Evolutionary conservation across 2,888 invertebrate genomes (phyloP).

Genomic region (Dryomyza anilis): DNA sequence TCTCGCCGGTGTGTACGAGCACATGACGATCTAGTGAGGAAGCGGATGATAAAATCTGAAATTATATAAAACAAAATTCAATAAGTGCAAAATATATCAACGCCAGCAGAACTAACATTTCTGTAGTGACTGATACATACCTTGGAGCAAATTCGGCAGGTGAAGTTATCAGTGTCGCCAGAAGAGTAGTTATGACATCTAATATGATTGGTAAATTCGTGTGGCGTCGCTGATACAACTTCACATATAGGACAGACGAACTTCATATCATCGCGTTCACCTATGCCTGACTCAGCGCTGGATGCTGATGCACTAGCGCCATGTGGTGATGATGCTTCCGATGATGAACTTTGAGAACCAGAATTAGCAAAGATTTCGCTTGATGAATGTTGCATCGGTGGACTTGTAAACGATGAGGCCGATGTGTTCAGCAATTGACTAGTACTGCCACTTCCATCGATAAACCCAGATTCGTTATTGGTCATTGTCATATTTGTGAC

Average conservation of each 20-base stretch:
- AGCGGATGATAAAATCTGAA: constrained; percentile 73
- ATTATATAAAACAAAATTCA: constrained; percentile 5
- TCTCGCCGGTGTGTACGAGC: constrained; percentile 78
- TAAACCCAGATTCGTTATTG: constrained; percentile 58
- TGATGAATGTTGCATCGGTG: constrained; percentile 29
- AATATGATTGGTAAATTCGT: constrained; percentile 74
- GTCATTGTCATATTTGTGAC: constrained; percentile 33
- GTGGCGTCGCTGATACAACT: constrained; percentile 66
- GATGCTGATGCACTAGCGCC: constrained; percentile 45
- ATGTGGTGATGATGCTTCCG: constrained; percentile 26
- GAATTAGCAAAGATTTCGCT: constrained; percentile 22
- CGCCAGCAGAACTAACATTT: not conserved
- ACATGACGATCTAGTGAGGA: constrained; percentile 81
- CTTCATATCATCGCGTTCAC: constrained; percentile 59
- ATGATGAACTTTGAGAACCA: constrained; percentile 31
- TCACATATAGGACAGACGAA: constrained; percentile 73
- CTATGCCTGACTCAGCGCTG: constrained; percentile 56
- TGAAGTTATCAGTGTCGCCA: constrained; percentile 61
- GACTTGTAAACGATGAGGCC: constrained; percentile 24
- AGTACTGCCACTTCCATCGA: constrained; percentile 53
- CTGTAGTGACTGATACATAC: constrained; percentile 46
- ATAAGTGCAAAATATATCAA: constrained; percentile 8
- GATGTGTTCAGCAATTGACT: constrained; percentile 46
- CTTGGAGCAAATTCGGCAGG: constrained; percentile 62
- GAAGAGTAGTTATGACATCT: constrained; percentile 68